Percentiles rank a stretch among this genome's conserved stretches.
phyloP scores from a whole-genome alignment of 1,140 invertebrate species.

The Bombus sylvicola region DNA sequence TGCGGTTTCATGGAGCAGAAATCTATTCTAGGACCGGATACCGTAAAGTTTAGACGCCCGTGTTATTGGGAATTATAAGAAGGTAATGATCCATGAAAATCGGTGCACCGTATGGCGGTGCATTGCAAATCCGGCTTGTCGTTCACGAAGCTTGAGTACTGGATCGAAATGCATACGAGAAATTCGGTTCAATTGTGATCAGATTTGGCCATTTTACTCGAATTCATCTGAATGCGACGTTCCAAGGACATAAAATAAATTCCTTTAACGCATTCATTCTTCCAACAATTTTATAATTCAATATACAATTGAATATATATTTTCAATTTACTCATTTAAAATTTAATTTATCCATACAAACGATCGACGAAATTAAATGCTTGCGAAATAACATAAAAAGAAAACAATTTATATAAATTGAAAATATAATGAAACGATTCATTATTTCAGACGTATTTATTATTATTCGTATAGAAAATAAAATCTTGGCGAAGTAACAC shows the following conservation, averaged over 20 bases:
- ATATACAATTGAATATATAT: neutral
- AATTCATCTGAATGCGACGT: neutral
- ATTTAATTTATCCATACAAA: no score
- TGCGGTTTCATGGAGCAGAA: neutral
- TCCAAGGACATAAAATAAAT: no score
- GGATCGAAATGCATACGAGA: neutral
- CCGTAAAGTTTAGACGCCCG: neutral
- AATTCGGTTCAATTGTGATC: neutral
- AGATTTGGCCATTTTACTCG: neutral
- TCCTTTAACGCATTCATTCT: neutral
- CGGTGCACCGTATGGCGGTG: neutral
- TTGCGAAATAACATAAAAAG: neutral
- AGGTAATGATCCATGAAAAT: constrained; percentile 14
- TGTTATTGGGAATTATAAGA: constrained; percentile 17
- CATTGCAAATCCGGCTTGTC: neutral
- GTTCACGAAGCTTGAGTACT: neutral
- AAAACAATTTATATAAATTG: neutral
- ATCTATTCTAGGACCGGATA: neutral
- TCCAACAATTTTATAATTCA: neutral
- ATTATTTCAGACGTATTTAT: neutral
- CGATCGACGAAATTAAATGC: neutral
- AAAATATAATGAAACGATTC: neutral
- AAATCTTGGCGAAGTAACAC: neutral
- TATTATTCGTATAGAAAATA: neutral
- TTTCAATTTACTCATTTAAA: neutral